These are phyloP conservation scores for Zosterops borbonicus DNA, from an alignment of 2,113 vertebrate genomes.

Conservation along the genomic window DNA sequence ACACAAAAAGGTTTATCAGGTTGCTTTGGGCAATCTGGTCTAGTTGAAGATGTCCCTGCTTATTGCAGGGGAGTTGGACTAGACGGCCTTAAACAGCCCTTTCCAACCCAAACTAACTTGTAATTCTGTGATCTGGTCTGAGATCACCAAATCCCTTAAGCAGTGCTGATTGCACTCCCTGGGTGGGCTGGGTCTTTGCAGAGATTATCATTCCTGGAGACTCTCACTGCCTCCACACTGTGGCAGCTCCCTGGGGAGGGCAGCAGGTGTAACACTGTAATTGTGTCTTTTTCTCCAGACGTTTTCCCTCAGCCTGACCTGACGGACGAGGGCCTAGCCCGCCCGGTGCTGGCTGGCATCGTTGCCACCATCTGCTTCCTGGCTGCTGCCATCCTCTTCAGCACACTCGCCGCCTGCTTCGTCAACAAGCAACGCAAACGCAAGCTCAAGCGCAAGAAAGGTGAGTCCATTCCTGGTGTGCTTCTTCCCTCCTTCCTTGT, in stretches of 20 bases:
- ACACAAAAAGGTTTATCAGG: neutral
- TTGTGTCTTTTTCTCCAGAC: slow-evolving; percentile 71
- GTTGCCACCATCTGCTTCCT: slow-evolving; percentile 98
- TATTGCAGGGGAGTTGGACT: neutral
- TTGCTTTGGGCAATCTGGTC: neutral
- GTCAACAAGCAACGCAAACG: slow-evolving; percentile 97
- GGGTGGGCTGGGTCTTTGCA: neutral
- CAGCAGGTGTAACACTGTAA: neutral
- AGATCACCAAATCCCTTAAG: neutral
- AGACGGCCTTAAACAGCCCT: neutral
- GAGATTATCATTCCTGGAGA: neutral
- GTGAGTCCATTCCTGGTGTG: slow-evolving; percentile 57
- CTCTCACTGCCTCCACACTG: neutral
- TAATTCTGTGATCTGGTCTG: neutral
- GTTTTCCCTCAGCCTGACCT: slow-evolving; percentile 92
- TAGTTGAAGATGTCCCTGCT: neutral
- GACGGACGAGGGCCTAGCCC: slow-evolving; percentile 92
- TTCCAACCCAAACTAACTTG: neutral
- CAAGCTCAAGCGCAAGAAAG: slow-evolving; percentile 97
- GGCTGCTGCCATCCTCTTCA: slow-evolving; percentile 95
- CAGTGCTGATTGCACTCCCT: fast-evolving
- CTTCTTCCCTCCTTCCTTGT: neutral
- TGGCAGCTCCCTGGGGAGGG: neutral
- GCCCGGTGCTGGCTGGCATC: slow-evolving; percentile 94
- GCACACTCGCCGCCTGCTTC: slow-evolving; percentile 96